Evolutionary conservation across 2,888 invertebrate species (phyloP).

Genomic region (Tanypteryx hageni): DNA sequence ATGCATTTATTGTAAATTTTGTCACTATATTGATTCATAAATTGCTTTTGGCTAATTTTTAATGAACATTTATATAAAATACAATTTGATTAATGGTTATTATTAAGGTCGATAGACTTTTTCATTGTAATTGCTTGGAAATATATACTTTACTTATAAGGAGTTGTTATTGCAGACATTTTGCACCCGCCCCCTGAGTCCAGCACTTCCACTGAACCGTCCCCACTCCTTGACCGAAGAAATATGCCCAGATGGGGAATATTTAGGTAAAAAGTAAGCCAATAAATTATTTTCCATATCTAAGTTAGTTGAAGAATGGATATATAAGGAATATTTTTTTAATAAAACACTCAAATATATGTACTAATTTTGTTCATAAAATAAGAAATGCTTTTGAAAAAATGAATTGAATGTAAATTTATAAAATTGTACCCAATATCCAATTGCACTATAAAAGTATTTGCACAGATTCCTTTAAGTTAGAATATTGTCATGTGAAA

Average conservation of each 20-base stretch:
- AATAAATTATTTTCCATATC: conserved; percentile 12
- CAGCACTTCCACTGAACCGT: conserved; percentile 68
- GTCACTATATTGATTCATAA: background rate
- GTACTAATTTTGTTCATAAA: background rate
- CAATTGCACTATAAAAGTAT: too few species aligned
- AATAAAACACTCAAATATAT: background rate
- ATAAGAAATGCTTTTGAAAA: background rate
- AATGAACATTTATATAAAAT: too few species aligned
- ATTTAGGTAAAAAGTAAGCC: conserved; percentile 66
- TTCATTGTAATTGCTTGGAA: background rate
- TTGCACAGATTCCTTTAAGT: too few species aligned
- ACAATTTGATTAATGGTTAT: too few species aligned
- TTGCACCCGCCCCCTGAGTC: conserved; percentile 67
- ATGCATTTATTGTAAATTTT: background rate
- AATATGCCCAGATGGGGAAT: conserved; percentile 66
- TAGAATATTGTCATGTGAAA: too few species aligned
- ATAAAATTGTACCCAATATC: too few species aligned
- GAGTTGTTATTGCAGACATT: conserved; percentile 66
- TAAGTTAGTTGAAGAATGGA: too few species aligned
- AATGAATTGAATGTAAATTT: too few species aligned
- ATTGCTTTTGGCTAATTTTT: background rate
- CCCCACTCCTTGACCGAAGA: conserved; percentile 68
- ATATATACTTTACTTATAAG: background rate
- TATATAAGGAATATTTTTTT: background rate
- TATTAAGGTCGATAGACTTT: background rate